These are phyloP conservation scores for Camarhynchus parvulus DNA, from an alignment of 2,113 vertebrate species.

Conservation along the genomic window DNA sequence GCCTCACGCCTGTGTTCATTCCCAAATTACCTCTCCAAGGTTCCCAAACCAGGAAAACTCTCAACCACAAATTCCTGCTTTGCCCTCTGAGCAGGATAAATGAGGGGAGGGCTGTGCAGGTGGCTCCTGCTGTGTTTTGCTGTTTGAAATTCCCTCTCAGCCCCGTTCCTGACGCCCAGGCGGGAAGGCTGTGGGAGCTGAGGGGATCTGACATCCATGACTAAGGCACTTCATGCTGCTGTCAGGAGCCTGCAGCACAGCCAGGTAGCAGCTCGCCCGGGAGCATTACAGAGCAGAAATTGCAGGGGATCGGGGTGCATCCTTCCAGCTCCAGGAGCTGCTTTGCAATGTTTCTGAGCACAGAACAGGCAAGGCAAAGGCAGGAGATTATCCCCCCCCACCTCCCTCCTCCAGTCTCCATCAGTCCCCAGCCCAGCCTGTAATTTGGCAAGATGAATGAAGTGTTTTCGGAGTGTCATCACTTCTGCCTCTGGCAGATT, in stretches of 20 bases:
- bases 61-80: not conserved
- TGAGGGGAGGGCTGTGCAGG: not conserved
- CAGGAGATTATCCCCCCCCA: not conserved
- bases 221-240: not conserved
- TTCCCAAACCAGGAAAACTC: not conserved
- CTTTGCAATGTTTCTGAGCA: not conserved
- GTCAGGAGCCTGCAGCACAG: not conserved
- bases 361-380: constrained; percentile 8
- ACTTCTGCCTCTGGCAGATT: constrained; percentile 68
- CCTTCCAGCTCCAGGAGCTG: not conserved
- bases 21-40: not conserved
- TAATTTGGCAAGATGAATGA: constrained; percentile 70
- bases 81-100: not conserved
- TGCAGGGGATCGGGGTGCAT: not conserved
- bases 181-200: constrained; percentile 9
- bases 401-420: not conserved
- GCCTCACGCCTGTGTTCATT: not conserved
- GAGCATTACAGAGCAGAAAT: constrained; percentile 23
- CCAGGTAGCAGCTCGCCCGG: constrained; percentile 13
- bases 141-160: constrained; percentile 58
- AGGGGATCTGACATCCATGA: constrained; percentile 22
- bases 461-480: constrained; percentile 64
- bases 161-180: not conserved
- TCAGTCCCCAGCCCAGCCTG: constrained; percentile 61
- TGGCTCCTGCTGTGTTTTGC: not conserved